Evolutionary conservation across 2,888 invertebrate species (phyloP), one percentile per base, ranked within the genome.

Genomic region (Hoplodrina blanda): DNA sequence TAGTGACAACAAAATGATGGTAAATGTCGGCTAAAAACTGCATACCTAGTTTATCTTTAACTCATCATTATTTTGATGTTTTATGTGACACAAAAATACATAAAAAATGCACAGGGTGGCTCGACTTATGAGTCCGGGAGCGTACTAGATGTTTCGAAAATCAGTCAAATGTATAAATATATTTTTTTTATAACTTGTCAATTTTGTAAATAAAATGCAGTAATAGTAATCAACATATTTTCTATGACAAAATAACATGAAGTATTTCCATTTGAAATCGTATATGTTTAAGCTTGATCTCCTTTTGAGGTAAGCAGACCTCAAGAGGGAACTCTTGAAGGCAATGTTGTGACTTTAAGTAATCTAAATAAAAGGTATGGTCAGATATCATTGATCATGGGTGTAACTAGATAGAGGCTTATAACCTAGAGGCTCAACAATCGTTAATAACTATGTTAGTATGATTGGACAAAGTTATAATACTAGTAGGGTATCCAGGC

Each of bases 231-330:
- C 54, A 52, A 54, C 13, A 41, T 56, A 49, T 71, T 69, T 61
- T 64, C 15, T 65, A 53, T 52, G 78, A 66, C 62, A 62, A 78
- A 65, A 72, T 62, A 76, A 73, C 17, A n/a, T 59, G 44, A 61
- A 61, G 15, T 50, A 71, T 61, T 77, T 76, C 46, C 19, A 71
- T 77, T 52, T 56, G 30, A 73, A 59, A 78, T 60, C 25, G 20
- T 74, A 62, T 52, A 49, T 25, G 53, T 72, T 53, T 11, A 57
- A 7, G 49, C 60, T 71, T 63, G 37, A 15, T 37, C 17, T 30
- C 25, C 41, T 61, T 52, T 54, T 6, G n/a, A 54, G 46, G n/a
- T 19, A 49, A 49, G 54, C 73, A 55, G 49, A 50, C 41, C 20
- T 41, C 54, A 52, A 62, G 50, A 61, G 33, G 41, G 53, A 62